phyloP scores from a whole-genome alignment of 2,797 vertebrate genomes.

The Sebastes melanostomus region DNA sequence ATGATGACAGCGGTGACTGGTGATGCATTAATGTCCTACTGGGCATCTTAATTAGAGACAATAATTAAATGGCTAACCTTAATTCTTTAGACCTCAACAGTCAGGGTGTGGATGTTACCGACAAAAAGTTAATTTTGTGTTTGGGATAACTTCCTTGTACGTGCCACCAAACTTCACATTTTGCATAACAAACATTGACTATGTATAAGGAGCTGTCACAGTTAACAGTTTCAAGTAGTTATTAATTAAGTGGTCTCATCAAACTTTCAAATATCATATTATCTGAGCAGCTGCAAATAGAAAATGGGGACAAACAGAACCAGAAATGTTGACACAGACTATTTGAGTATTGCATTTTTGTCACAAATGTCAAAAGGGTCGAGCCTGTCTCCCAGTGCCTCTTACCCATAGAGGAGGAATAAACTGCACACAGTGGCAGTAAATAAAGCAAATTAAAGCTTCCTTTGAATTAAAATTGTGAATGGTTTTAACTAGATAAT shows the following conservation, averaged over 20 bases:
- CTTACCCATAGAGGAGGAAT: slow-evolving; percentile 6
- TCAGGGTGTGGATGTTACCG: not conserved
- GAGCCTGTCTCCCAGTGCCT: not conserved
- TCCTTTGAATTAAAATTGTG: slow-evolving; percentile 58
- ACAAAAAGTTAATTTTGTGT: not conserved
- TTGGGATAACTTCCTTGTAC: not conserved
- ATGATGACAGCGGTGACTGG: slow-evolving; percentile 7
- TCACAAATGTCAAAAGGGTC: slow-evolving; percentile 14
- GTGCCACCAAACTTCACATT: not conserved
- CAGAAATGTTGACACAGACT: not conserved
- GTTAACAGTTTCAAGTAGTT: not conserved
- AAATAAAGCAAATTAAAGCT: slow-evolving; percentile 69
- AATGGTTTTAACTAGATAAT: slow-evolving; percentile 75
- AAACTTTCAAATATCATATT: not conserved
- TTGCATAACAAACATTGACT: not conserved
- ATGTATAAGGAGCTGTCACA: not conserved
- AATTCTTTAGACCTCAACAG: not conserved
- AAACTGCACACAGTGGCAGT: slow-evolving; percentile 42
- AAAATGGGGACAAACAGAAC: not conserved
- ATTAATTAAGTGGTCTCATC: not conserved
- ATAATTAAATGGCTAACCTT: slow-evolving; percentile 18
- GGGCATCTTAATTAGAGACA: slow-evolving; percentile 23
- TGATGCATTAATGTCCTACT: slow-evolving; percentile 17
- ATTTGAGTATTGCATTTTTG: not conserved
- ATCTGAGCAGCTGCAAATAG: not conserved